Evolutionary conservation across 2,888 invertebrate genomes (phyloP), one percentile per base, ranked within the genome.

Genomic region (Thyatira batis): DNA sequence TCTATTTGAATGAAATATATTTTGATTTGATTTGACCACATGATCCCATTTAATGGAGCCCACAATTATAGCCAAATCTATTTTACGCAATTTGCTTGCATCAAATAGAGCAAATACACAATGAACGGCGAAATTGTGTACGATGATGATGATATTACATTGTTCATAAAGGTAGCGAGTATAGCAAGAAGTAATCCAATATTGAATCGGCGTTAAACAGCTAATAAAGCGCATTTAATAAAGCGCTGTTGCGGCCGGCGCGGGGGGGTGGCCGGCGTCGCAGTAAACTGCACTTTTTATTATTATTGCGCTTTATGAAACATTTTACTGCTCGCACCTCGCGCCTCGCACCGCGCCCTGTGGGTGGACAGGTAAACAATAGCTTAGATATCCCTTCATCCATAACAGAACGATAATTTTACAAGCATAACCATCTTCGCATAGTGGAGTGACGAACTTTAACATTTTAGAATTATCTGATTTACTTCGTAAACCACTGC

Each of bases 211-310:
- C 57, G 58, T 65, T 67, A 65, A 63, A 60, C 65, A 53, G 58
- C 58, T 66, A 67, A 69, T 73, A 71, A 73, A 72, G 63, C 56
- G 53, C 25, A 62, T 69, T 67, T 72, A 67, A 72, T 73, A 69
- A 62, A 61, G 62, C 59, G 55, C 17, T 46, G 50, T 13, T 25
- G 27, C 43, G 45, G 45, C 23, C 39, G 52, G 30, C 20, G 53
- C n/a, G 21, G 57, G 48, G 45, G 20, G 49, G n/a, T 30, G 54
- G 45, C 25, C n/a, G 48, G 43, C 48, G 30, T 45, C 52, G 54
- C 59, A 55, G 57, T 59, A 49, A 61, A 63, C 25, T 55, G 57
- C 55, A 58, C 57, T 59, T 59, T 70, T 69, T 69, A 76, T 72
- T 67, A 70, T 70, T 60, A 69, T 65, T 61, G 62, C 61, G 55